Base-by-base conservation (phyloP, 1,140 invertebrate species). In the Holcopasites calliopsidis region DNA sequence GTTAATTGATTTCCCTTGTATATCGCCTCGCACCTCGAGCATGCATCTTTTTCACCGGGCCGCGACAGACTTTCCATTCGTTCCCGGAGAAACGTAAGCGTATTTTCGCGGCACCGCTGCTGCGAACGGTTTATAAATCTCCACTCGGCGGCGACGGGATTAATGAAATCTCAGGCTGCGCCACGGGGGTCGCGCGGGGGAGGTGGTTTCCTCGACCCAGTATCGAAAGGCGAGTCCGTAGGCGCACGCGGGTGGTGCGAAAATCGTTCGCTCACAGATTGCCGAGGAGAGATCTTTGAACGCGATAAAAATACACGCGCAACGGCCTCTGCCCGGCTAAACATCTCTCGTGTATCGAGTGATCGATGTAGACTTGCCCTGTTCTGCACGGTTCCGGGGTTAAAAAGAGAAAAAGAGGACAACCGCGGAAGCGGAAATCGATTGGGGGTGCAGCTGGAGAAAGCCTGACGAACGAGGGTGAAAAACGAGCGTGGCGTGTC, bases 291-390 rank as follows among this genome's bases (percentile, higher is more conserved):
- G 62, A 65, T 66, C 62, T 23, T 35, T 33, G 21, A 18, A 6
- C 13, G n/a, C n/a, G 44, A 66, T 52, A 52, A 66, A 66, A 52
- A 66, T 66, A 52, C 38, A 66, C 44, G 62, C 23, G 28, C 62
- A 44, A 65, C 50, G 23, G 21, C 31, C 49, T 65, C 62, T n/a
- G 62, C 28, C 6, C n/a, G 31, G 33, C n/a, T 66, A 35, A 50
- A 50, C 42, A 23, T n/a, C n/a, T n/a, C n/a, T 11, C 47, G 44
- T 66, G 16, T 52, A 66, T 66, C 64, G 64, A 38, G 47, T 49
- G 64, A 66, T 66, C 64, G 64, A 66, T 66, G 47, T 35, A 1
- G 11, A 65, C 13, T n/a, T n/a, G n/a, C n/a, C n/a, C n/a, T n/a
- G n/a, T 40, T 68, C 49, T 11, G 10, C 33, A 8, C 8, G 21